phyloP scores from a whole-genome alignment of 2,113 vertebrate genomes.

The Pimephales promelas region DNA sequence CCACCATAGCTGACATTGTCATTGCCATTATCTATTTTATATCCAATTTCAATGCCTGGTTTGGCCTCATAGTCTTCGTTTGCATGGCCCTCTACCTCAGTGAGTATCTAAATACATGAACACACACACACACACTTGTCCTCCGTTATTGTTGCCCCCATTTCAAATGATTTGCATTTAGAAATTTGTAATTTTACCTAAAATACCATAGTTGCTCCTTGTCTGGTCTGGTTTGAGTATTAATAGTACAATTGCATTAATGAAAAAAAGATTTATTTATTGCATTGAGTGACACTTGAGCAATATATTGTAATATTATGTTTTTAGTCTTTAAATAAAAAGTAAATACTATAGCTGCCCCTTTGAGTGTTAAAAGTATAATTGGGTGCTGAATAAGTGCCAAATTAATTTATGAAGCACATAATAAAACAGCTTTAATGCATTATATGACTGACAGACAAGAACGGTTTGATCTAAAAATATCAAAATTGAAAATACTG shows the following conservation, averaged over 20 bases:
- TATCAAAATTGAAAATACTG: too few species aligned
- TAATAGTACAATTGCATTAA: not conserved
- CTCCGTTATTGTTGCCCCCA: too few species aligned
- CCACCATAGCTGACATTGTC: conserved; percentile 90
- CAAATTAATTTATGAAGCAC: too few species aligned
- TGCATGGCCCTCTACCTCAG: conserved; percentile 94
- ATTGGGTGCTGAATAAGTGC: too few species aligned
- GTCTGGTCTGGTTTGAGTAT: not conserved
- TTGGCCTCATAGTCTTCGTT: conserved; percentile 93
- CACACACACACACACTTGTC: not conserved
- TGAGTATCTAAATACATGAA: conserved; percentile 73
- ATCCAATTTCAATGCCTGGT: conserved; percentile 92
- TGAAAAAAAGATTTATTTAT: not conserved
- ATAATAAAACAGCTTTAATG: too few species aligned
- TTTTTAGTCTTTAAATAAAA: too few species aligned
- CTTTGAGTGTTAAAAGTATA: too few species aligned
- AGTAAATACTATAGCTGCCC: too few species aligned
- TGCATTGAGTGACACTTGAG: not conserved
- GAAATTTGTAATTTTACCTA: not conserved
- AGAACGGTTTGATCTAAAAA: too few species aligned
- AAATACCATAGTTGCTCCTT: not conserved
- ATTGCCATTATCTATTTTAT: conserved; percentile 93
- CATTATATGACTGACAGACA: too few species aligned
- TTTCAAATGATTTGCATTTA: too few species aligned
- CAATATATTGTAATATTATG: too few species aligned